Evolutionary conservation across 2,797 vertebrate genomes (phyloP), one percentile per base, ranked within the genome.

Genomic region (Lagodon rhomboides): DNA sequence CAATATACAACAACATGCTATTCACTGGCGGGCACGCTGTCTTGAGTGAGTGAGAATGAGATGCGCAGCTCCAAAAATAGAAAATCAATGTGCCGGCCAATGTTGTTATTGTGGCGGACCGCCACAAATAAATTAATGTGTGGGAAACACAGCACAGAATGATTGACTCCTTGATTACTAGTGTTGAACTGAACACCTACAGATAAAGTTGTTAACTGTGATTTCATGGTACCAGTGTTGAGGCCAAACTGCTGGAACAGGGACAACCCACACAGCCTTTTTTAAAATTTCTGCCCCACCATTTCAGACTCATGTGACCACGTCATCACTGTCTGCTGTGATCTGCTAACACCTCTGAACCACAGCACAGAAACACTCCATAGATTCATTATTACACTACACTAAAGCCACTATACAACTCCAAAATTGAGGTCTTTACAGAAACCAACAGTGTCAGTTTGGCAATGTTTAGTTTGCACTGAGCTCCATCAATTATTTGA

Each of bases 401-500:
- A 25, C 18, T 46, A n/a, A n/a, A 61, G 47, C 23, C 41, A 7
- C 25, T 53, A n/a, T 15, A 72, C 18, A 44, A 22, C 41, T 38
- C 38, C 1, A 38, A 3, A 38, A 38, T 47, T 62, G 1, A 62
- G 41, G 15, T 51, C 34, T 25, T 65, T 44, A 56, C 7, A 49
- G 50, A 71, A 75, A 60, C 66, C 72, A 56, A 38, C 9, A 27
- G 10, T 64, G 50, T 10, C 51, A 5, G 53, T 75, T 75, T 66
- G 64, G 12, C 23, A 50, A 23, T 46, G 51, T 60, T 67, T 38
- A 62, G 12, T 77, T 50, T 66, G 16, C 50, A 16, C 46, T 65
- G 13, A 44, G 47, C 62, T 46, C 27, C 47, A 46, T 30, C 65
- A 69, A 51, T 83, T 78, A 68, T 76, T 66, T 68, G 34, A 20